Evolutionary conservation across 2,113 vertebrate species (phyloP), one percentile per base, ranked within the genome.

Genomic region (Paraplagusia blochii): DNA sequence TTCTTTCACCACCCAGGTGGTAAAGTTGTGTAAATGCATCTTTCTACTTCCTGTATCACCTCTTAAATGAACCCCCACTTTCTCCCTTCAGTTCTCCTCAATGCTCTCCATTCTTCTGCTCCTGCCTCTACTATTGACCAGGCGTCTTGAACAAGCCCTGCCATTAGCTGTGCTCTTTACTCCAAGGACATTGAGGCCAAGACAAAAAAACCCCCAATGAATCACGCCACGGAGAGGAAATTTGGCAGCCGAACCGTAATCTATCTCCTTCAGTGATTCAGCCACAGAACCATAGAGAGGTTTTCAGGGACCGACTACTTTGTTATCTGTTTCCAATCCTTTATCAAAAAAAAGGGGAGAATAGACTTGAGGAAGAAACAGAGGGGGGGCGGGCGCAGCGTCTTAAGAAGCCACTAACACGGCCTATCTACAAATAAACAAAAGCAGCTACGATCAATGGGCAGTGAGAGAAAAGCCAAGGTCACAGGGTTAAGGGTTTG

Each of bases 301-400:
- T 77, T 22, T 56, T 46, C 39, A 69, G 63, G 72, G 62, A 68
- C 64, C 63, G 53, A 66, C 69, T 80, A 73, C 65, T 69, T 63
- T 17, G 56, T 82, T 87, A 85, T 88, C 84, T 74, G 75, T 81
- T 86, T 88, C 69, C 79, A 82, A 82, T 81, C 62, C 66, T 66
- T 80, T 75, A 82, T 87, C 75, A 57, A 70, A 78, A 72, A 22
- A 29, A 29, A 29, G 14, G 16, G 40, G 55, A 42, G 72, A 82
- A 60, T 33, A 44, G 50, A 40, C 52, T 78, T 58, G 38, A 49
- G n/a, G 43, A 40, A 58, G 42, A 11, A 47, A 45, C 15, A n/a
- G 9, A 49, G 49, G 14, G 33, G 56, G 59, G 8, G 11, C n/a
- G 35, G 76, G 59, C 17, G 57, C 72, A 61, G 67, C 53, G n/a